Evolutionary conservation across 2,888 invertebrate species (phyloP), one percentile per base, ranked within the genome.

Genomic region (Nomada ruficornis): DNA sequence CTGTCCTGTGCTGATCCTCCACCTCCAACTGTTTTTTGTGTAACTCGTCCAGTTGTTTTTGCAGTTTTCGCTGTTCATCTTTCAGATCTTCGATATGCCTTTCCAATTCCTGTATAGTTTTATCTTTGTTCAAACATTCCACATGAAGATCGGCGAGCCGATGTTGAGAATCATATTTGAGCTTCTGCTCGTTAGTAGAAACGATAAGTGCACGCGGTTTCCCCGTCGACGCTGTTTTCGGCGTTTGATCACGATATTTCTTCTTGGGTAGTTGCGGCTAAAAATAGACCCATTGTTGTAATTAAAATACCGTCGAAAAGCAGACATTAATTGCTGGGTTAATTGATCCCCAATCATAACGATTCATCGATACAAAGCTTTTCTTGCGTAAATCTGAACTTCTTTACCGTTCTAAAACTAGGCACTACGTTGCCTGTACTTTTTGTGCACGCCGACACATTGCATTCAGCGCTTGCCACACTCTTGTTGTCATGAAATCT

Each of bases 401-500:
- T 52, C n/a, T 80, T 90, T 87, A 93, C 93, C 84, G 89, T 89
- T 86, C 90, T 86, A 65, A 92, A 91, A 83, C 85, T 72, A 9
- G 84, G 63, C 60, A 78, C 73, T 23, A 84, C 42, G 18, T 75
- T 82, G 11, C 84, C 78, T 29, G 79, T 83, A 36, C 89, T 88
- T 84, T 89, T 90, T 76, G 90, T 89, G 11, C 92, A 92, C 9
- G 88, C 82, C 23, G 93, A 91, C 36, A 86, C 86, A 73, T 84
- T 89, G 80, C 91, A 91, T 80, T 93, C 93, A 1, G 91, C 90
- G 67, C 90, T 92, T 64, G 84, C 90, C 76, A 86, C 93, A 92
- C 91, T 94, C 92, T 90, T 94, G 89, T 68, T 91, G 86, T 91
- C 94, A 89, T 84, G 86, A 80, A 91, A 94, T 92, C 91, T 94